phyloP scores from a whole-genome alignment of 1,140 invertebrate species.

The Zaprionus kolodkinae region DNA sequence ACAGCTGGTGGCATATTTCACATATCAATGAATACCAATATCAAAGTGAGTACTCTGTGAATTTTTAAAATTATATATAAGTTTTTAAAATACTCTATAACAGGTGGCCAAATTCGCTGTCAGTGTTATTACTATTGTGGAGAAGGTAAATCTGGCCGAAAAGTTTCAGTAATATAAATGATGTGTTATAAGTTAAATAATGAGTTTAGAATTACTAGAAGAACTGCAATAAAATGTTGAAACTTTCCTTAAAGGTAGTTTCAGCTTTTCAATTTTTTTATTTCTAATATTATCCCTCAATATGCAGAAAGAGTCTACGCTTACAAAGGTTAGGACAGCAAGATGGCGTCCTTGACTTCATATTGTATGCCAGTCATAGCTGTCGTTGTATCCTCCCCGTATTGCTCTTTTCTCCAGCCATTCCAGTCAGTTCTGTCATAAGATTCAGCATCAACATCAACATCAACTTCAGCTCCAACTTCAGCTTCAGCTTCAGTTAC shows the following conservation, averaged over 20 bases:
- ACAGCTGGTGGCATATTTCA: slow-evolving; percentile 9
- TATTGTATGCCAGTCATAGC: neutral
- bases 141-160: slow-evolving; percentile 17
- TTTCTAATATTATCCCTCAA: too few species aligned
- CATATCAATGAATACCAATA: slow-evolving; percentile 23
- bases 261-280: neutral
- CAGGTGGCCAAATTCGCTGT: slow-evolving; percentile 32
- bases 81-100: neutral
- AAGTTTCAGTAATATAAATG: slow-evolving; percentile 2
- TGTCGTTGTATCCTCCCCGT: neutral
- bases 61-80: neutral
- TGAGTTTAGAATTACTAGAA: neutral
- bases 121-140: slow-evolving; percentile 17
- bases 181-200: neutral
- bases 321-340: slow-evolving; percentile 17
- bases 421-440: neutral
- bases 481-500: slow-evolving; percentile 22
- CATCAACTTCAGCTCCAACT: neutral
- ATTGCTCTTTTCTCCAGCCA: neutral
- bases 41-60: neutral
- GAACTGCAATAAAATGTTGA: too few species aligned
- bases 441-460: slow-evolving; percentile 8
- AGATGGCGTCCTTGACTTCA: slow-evolving; percentile 1
- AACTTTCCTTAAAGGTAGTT: neutral
- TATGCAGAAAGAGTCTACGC: neutral